phyloP scores from a whole-genome alignment of 2,888 invertebrate genomes.

The Tuberolachnus salignus region DNA sequence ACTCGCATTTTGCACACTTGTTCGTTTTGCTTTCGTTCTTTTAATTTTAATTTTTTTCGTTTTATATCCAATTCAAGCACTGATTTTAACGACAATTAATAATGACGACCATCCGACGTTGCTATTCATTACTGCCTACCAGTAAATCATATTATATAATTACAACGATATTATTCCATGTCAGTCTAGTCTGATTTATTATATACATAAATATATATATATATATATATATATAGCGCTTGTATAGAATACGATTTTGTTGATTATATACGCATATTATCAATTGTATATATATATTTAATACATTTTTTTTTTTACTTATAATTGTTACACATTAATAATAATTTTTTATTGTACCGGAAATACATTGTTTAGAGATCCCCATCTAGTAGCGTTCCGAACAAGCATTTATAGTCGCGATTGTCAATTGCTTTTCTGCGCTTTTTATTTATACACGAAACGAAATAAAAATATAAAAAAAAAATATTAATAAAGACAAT shows the following conservation, averaged over 20 bases:
- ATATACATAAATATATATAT: too few relatives aligned
- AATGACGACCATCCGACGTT: background rate
- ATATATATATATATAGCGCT: too few relatives aligned
- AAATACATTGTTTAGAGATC: background rate
- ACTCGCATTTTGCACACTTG: too few relatives aligned
- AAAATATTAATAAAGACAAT: conserved; percentile 20
- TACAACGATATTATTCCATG: background rate
- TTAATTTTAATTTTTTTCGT: too few relatives aligned
- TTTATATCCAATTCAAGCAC: background rate
- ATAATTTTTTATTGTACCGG: too few relatives aligned
- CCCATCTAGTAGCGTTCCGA: background rate
- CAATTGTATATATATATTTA: too few relatives aligned
- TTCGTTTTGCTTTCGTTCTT: too few relatives aligned
- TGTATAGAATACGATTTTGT: conserved; percentile 17
- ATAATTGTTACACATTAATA: background rate
- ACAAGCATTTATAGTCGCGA: background rate
- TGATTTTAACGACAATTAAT: conserved; percentile 2
- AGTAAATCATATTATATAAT: background rate
- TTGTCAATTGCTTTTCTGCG: too few relatives aligned
- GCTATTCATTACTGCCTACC: background rate
- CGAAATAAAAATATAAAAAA: too few relatives aligned
- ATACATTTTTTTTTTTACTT: background rate
- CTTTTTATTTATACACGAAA: too few relatives aligned
- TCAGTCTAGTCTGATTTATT: conserved; percentile 17
- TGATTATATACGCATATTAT: background rate